Conservation (phyloP, 1,140 invertebrate genomes). For the Achroia grisella region DNA sequence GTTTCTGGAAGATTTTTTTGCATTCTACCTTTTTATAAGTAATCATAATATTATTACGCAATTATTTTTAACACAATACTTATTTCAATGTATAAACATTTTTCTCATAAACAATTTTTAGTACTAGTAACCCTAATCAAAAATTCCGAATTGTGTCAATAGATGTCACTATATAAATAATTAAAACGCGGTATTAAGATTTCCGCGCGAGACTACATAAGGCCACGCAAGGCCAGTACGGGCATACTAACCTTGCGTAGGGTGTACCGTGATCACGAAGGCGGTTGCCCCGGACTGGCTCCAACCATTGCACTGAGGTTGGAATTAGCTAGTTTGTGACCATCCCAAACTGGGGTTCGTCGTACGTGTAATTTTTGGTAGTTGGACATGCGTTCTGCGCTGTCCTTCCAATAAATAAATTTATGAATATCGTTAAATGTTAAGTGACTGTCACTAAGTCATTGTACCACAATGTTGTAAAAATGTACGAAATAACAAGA, state of each 20-base stretch:
- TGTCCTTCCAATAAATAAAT: slow-evolving; percentile 26
- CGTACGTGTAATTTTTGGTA: slow-evolving; percentile 74
- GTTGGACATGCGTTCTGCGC: slow-evolving; percentile 65
- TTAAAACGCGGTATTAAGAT: slow-evolving; percentile 39
- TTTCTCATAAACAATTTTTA: no score
- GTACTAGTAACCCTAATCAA: neutral
- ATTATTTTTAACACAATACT: no score
- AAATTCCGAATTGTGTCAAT: slow-evolving; percentile 9
- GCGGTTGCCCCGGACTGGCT: slow-evolving; percentile 68
- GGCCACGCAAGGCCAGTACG: neutral
- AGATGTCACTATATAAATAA: slow-evolving; percentile 48
- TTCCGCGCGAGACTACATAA: slow-evolving; percentile 28
- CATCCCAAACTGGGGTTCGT: slow-evolving; percentile 55
- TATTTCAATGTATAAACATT: no score
- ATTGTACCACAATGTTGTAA: no score
- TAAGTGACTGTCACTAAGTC: no score
- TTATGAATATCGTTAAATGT: neutral
- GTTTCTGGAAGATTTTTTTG: no score
- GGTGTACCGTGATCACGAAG: slow-evolving; percentile 73
- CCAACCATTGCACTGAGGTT: slow-evolving; percentile 60
- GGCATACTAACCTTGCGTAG: slow-evolving; percentile 74
- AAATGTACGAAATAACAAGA: no score
- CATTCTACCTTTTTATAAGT: no score
- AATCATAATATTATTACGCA: no score
- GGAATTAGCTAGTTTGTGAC: slow-evolving; percentile 48